Evolutionary conservation across 2,888 invertebrate species (phyloP), one percentile per base, ranked within the genome.

Genomic region (Sturmia bella): DNA sequence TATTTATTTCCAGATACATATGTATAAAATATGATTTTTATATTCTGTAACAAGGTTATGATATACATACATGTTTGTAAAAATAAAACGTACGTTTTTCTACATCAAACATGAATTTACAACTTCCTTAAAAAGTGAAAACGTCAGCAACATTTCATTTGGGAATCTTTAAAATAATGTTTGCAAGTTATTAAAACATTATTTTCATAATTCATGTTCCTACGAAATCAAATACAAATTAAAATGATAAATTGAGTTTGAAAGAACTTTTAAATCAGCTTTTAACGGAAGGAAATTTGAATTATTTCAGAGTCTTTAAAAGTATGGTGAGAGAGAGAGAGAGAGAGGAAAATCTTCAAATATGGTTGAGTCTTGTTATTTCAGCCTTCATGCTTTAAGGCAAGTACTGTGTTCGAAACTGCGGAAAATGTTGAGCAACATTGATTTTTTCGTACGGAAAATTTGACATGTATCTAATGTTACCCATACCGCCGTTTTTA

Each of bases 101-200:
- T 7, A 32, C 32, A 32, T 32, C 32, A 32, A 32, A 32, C 3
- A 32, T 32, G 32, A 32, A 32, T 32, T 32, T 32, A 7, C 32
- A 32, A 41, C 21, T 43, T 68, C 15, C 15, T 64, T 41, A 41
- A 66, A 64, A 54, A 54, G 52, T 24, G 48, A 39, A 57, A 57
- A 7, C 32, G 45, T 43, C 9, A 45, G 45, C 27, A 72, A 56
- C 37, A 52, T 52, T 78, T 9, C 57, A 7, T 82, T 70, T 59
- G 82, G 82, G 82, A 74, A 82, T 74, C 66, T 74, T 82, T 82
- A 78, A 78, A 78, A 66, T 74, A 78, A 82, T 78, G 78, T 75
- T 73, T 52, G 64, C 59, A n/a, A 74, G 69, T 75, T 82, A 82
- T 73, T 70, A 74, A 75, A 74, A 66, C 69, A 78, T 78, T 75